These are phyloP conservation scores for Eunapius fragilis DNA, from an alignment of 37 sponge, comb jelly and placozoan genomes.

Conservation along the genomic window DNA sequence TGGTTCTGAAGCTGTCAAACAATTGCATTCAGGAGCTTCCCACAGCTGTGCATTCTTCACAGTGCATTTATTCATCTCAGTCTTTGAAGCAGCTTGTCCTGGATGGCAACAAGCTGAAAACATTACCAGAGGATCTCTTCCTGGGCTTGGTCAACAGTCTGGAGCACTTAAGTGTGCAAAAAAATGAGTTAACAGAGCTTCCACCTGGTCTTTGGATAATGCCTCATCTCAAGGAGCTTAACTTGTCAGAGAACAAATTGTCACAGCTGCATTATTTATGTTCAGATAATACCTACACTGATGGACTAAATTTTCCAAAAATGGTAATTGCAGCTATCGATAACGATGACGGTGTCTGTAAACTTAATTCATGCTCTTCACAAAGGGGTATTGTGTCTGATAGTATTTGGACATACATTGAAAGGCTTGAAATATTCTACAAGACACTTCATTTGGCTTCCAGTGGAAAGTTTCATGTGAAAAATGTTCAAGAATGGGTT, in stretches of 20 bases:
- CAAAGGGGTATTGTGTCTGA: no score
- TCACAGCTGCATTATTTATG: constrained; percentile 70
- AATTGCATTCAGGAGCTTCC: constrained; percentile 59
- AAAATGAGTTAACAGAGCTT: constrained; percentile 33
- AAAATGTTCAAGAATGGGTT: neutral
- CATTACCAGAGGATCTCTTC: constrained; percentile 61
- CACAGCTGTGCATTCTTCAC: neutral
- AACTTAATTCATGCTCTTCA: neutral
- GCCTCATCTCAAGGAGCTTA: constrained; percentile 48
- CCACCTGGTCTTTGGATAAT: constrained; percentile 68
- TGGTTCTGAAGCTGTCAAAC: constrained; percentile 26
- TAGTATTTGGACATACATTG: neutral
- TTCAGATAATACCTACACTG: constrained; percentile 63
- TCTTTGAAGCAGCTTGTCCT: constrained; percentile 29
- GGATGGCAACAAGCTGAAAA: constrained; percentile 45
- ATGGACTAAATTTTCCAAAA: constrained; percentile 22
- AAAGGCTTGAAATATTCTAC: neutral
- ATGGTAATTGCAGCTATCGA: constrained; percentile 48
- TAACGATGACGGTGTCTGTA: neutral
- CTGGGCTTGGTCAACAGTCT: constrained; percentile 24
- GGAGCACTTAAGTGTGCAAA: constrained; percentile 43
- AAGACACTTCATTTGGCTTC: neutral
- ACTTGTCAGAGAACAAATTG: constrained; percentile 63
- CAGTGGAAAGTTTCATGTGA: neutral
- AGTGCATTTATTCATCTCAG: constrained; percentile 31